Base-by-base conservation (phyloP, 2,888 invertebrate genomes). In the Lymantria monacha region DNA sequence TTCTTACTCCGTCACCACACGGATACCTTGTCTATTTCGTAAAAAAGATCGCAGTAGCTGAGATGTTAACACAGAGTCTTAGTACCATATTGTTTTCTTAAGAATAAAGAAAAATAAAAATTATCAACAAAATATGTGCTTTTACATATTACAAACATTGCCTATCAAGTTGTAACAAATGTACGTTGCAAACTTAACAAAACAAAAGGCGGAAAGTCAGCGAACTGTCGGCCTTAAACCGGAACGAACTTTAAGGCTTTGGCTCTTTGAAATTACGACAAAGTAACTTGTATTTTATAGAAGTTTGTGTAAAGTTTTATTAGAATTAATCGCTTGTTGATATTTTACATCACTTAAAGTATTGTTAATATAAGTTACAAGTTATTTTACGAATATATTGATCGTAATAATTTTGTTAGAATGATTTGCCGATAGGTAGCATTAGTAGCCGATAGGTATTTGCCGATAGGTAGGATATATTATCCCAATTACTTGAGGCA, bases 301-400 rank as follows among this genome's bases (percentile, higher is more conserved):
- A 68, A 71, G 53, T 68, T 68, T 54, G 50, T 53, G 50, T 51
- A 53, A 63, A 72, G 57, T 73, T 73, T 66, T 58, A 63, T 69
- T 54, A 59, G 53, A 50, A 65, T 59, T 59, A 68, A 68, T 57
- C 51, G 53, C 65, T 59, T 49, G 59, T 59, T 60, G 56, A 62
- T 69, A 57, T 61, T 61, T 59, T 53, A 49, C 53, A 62, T 56
- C 42, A 45, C 48, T 37, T 55, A 56, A 66, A 64, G 60, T 58
- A 64, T 56, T 53, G 44, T 57, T 46, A 51, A 37, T 49, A 53
- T 42, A 59, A 61, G 53, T 52, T 54, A 36, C 15, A 42, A 51
- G 56, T 55, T 44, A 61, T 57, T 61, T 46, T 43, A 51, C 47
- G 46, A 56, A 47, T 36, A 22, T 22, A n/a, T n/a, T n/a, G n/a